Percentiles rank a stretch among this genome's conserved stretches.
Conservation (phyloP, 1,140 invertebrate genomes). For the Drosophila paulistorum region DNA sequence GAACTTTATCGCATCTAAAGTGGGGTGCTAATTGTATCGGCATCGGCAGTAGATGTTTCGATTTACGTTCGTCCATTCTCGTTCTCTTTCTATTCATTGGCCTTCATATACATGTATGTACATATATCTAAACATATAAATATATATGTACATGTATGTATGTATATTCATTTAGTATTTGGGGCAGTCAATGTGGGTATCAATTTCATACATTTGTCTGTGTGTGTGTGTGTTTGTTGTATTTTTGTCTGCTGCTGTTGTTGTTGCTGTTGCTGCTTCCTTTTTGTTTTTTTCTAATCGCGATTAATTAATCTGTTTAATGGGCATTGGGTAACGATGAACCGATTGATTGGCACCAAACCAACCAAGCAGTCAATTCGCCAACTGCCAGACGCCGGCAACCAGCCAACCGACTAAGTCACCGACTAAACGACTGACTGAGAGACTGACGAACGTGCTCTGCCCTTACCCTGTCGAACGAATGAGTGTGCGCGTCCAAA, state of each 20-base stretch:
- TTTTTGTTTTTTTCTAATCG: conserved; percentile 56
- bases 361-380: conserved; percentile 11
- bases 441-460: conserved; percentile 6
- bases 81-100: background rate
- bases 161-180: conserved; percentile 27
- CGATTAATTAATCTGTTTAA: conserved; percentile 77
- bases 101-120: too few species aligned
- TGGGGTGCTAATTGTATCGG: conserved; percentile 66
- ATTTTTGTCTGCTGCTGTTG: background rate
- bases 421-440: conserved; percentile 8
- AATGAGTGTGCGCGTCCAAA: conserved; percentile 40
- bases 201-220: conserved; percentile 47
- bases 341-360: conserved; percentile 53
- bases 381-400: conserved; percentile 3
- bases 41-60: conserved; percentile 47
- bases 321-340: conserved; percentile 51
- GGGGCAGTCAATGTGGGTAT: conserved; percentile 33
- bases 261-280: conserved; percentile 1
- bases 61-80: conserved; percentile 36
- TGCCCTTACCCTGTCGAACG: conserved; percentile 11
- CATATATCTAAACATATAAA: background rate
- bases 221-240: conserved; percentile 32
- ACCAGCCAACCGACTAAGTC: conserved; percentile 19
- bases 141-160: background rate
- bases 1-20: conserved; percentile 66